Conservation (phyloP, 2,888 invertebrate species). For the Heliconius hortense region DNA sequence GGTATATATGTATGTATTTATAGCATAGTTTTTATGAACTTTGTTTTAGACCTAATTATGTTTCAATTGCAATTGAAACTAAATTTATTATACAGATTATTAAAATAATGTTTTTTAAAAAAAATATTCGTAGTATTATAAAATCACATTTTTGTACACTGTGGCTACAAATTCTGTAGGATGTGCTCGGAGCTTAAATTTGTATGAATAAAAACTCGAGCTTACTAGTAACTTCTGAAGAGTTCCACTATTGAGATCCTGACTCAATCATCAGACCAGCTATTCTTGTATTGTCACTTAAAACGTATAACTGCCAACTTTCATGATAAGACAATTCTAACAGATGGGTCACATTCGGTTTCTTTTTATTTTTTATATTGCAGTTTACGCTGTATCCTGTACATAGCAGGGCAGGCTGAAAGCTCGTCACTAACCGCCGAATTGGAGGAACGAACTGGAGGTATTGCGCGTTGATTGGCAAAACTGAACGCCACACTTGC, state of each 20-base stretch:
- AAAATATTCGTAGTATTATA: too few species aligned
- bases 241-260: not conserved
- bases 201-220: not conserved
- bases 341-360: too few species aligned
- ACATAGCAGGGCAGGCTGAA: too few species aligned
- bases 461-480: not conserved
- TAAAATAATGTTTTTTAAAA: not conserved
- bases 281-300: too few species aligned
- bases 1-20: not conserved
- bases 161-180: not conserved
- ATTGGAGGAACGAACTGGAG: not conserved
- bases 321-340: too few species aligned
- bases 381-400: too few species aligned
- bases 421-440: not conserved
- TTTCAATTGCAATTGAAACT: not conserved
- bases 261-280: too few species aligned
- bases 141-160: too few species aligned
- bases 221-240: not conserved
- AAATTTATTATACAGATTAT: not conserved
- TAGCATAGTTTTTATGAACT: not conserved
- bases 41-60: not conserved
- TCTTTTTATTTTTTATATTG: too few species aligned
- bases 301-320: too few species aligned
- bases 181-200: not conserved
- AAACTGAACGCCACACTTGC: not conserved